Evolutionary conservation across 2,113 vertebrate species (phyloP).

Genomic region (Chauna torquata): DNA sequence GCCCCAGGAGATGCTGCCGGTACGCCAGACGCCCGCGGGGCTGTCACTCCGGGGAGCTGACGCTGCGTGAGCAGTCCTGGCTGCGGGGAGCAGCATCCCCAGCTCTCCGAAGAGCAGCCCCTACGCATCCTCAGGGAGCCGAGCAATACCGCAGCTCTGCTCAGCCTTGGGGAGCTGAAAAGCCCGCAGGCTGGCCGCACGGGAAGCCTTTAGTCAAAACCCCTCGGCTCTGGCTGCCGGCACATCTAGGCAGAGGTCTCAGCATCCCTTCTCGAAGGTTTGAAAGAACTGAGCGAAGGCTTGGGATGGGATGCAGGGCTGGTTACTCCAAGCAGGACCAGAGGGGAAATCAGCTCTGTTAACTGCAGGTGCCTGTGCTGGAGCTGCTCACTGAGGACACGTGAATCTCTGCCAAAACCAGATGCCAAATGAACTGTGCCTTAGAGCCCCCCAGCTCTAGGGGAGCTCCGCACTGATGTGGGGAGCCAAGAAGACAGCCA

Average conservation of each 20-base stretch:
- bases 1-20: not conserved
- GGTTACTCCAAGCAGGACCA: not conserved
- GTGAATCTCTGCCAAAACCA: not conserved
- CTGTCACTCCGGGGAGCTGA: not conserved
- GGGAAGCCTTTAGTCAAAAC: not conserved
- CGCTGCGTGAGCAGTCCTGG: rapidly evolving
- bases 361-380: not conserved
- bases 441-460: not conserved
- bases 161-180: not conserved
- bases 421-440: rapidly evolving
- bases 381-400: not conserved
- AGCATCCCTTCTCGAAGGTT: not conserved
- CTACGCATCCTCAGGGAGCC: not conserved
- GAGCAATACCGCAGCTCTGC: rapidly evolving
- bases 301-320: not conserved
- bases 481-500: not conserved
- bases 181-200: rapidly evolving
- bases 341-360: not conserved
- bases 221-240: not conserved
- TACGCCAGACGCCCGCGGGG: not conserved
- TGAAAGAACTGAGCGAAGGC: not conserved
- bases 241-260: not conserved
- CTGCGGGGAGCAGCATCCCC: rapidly evolving
- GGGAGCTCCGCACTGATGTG: not conserved
- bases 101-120: not conserved